Evolutionary conservation across 2,888 invertebrate genomes (phyloP).

Genomic region (Lycaena phlaeas): DNA sequence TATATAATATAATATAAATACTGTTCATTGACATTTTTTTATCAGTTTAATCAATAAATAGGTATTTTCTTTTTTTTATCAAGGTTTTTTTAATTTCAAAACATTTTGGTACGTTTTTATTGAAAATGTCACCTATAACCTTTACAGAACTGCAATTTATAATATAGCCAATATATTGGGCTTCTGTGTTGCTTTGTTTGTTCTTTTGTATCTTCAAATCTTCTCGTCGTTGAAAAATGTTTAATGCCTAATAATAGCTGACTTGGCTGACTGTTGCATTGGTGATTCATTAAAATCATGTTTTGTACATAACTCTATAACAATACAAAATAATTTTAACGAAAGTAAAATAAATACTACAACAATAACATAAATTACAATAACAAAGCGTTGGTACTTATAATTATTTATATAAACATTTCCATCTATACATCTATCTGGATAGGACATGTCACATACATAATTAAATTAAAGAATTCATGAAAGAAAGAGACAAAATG

Average conservation of each 20-base stretch:
- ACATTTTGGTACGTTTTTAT: not conserved
- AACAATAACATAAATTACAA: no score
- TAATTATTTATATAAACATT: no score
- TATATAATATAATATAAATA: not conserved
- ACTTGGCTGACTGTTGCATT: constrained; percentile 11
- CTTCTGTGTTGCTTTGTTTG: constrained; percentile 57
- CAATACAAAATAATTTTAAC: no score
- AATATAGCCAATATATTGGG: constrained; percentile 16
- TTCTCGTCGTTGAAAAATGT: constrained; percentile 35
- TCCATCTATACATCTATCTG: no score
- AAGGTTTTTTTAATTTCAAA: not conserved
- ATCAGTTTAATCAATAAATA: not conserved
- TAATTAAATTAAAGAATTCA: no score
- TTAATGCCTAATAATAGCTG: constrained; percentile 15
- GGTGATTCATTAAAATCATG: no score
- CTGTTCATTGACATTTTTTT: not conserved
- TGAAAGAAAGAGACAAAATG: no score
- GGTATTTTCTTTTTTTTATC: not conserved
- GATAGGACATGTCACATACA: no score
- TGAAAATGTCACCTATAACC: not conserved
- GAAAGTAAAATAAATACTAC: no score
- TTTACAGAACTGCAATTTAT: constrained; percentile 16
- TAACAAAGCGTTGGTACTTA: no score
- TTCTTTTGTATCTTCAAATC: constrained; percentile 43
- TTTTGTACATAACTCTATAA: no score